Evolutionary conservation across 2,797 vertebrate genomes (phyloP), one percentile per base, ranked within the genome.

Genomic region (Spondyliosoma cantharus): DNA sequence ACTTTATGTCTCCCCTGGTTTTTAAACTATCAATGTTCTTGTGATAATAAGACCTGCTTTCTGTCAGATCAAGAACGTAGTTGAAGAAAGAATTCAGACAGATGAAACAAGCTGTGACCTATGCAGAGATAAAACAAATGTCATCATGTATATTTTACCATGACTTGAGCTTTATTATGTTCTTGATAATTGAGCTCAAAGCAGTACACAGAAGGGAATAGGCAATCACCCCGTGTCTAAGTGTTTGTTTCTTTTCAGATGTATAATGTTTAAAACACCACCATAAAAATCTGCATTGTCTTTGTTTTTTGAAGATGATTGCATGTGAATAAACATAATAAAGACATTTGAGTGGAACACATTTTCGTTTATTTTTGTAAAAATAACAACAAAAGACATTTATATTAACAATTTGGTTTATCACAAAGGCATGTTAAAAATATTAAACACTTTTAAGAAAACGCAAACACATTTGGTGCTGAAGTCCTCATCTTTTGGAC

Each of bases 401-500:
- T 15, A 73, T 56, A 48, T 25, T 15, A 54, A 87, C n/a, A 65
- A n/a, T 54, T 50, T 63, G 0, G 4, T 67, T 64, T 70, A 60
- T 45, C 48, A 69, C 8, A 78, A 68, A 46, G 17, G 19, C 42
- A 20, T 19, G 2, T 50, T 42, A 15, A 71, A 76, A 71, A 71
- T 20, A 49, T 2, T 0, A 48, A 29, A 37, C 0, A 43, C 29
- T 16, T 50, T 60, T 7, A 65, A 49, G 4, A 61, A 43, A 37
- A 2, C 20, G 15, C 57, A 65, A 52, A 11, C 20, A 69, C 8
- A 17, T 24, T 20, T 46, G 29, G 0, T 13, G 52, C 5, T 56
- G 65, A 52, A 19, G 24, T 53, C 37, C 15, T 92, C 76, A 89
- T 87, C 66, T 82, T 71, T 75, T 86, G 62, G 86, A 82, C 45